Conservation (phyloP, 2,888 invertebrate genomes). For the Callimorpha dominula region DNA sequence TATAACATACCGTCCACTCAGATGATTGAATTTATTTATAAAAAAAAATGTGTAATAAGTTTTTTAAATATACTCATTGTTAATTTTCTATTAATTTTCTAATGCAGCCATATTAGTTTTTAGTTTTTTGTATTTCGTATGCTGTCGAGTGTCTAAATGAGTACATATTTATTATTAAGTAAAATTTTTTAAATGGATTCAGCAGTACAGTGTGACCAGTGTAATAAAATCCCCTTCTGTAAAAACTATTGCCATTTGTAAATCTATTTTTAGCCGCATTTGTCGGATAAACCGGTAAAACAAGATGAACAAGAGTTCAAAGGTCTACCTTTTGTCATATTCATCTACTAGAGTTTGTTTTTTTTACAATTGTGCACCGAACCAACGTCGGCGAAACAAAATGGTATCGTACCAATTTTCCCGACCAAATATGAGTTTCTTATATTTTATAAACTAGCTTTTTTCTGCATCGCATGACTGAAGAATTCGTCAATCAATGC, state of each 20-base stretch:
- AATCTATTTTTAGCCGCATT: constrained; percentile 4
- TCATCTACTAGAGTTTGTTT: too few species aligned
- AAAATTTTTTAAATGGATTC: constrained; percentile 10
- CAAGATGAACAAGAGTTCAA: too few species aligned
- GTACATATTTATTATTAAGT: not conserved
- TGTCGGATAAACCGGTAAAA: too few species aligned
- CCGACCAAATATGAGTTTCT: too few species aligned
- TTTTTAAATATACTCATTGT: constrained; percentile 69
- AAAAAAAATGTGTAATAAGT: constrained; percentile 43
- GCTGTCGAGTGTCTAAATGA: constrained; percentile 14
- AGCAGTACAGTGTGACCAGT: constrained; percentile 5
- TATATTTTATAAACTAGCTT: too few species aligned
- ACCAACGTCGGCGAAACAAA: not conserved
- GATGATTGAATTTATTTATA: constrained; percentile 81
- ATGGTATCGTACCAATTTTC: too few species aligned
- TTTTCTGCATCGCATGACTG: too few species aligned
- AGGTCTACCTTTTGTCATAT: too few species aligned
- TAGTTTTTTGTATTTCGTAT: constrained; percentile 44
- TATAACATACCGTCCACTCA: constrained; percentile 81
- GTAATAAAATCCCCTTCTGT: constrained; percentile 17
- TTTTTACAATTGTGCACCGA: not conserved
- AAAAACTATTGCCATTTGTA: not conserved
- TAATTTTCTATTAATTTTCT: constrained; percentile 58
- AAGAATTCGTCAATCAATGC: too few species aligned
- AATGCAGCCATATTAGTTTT: constrained; percentile 79